Evolutionary conservation across 2,888 invertebrate species (phyloP).

Genomic region (Dusona sp.): DNA sequence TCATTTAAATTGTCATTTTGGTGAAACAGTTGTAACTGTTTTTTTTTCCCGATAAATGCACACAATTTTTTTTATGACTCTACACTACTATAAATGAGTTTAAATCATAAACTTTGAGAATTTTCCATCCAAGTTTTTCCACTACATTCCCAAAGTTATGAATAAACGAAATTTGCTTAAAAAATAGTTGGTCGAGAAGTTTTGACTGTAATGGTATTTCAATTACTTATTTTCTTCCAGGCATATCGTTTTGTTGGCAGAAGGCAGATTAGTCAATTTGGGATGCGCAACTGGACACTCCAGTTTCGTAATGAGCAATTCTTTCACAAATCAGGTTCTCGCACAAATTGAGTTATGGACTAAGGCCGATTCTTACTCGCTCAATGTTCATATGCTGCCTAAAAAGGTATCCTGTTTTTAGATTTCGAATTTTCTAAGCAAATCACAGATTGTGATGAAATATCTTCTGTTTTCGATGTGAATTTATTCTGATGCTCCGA

Average conservation of each 20-base stretch:
- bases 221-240: slow-evolving; percentile 77
- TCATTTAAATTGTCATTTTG: neutral
- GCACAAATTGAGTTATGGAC: slow-evolving; percentile 99
- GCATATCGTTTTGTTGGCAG: slow-evolving; percentile 97
- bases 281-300: slow-evolving; percentile 99
- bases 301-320: slow-evolving; percentile 99
- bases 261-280: slow-evolving; percentile 98
- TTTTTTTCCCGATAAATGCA: neutral
- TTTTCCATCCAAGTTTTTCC: neutral
- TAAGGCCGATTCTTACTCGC: slow-evolving; percentile 91
- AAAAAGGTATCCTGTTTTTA: slow-evolving; percentile 88
- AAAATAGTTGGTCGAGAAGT: neutral
- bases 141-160: neutral
- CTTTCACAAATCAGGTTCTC: slow-evolving; percentile 99
- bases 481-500: neutral
- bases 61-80: neutral
- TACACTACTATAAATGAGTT: neutral
- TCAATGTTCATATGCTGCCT: slow-evolving; percentile 97
- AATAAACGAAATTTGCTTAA: neutral
- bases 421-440: neutral
- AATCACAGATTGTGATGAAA: neutral
- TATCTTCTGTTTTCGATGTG: neutral
- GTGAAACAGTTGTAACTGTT: neutral
- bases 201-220: neutral
- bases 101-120: neutral